phyloP scores from a whole-genome alignment of 2,888 invertebrate species.

The Patella depressa region DNA sequence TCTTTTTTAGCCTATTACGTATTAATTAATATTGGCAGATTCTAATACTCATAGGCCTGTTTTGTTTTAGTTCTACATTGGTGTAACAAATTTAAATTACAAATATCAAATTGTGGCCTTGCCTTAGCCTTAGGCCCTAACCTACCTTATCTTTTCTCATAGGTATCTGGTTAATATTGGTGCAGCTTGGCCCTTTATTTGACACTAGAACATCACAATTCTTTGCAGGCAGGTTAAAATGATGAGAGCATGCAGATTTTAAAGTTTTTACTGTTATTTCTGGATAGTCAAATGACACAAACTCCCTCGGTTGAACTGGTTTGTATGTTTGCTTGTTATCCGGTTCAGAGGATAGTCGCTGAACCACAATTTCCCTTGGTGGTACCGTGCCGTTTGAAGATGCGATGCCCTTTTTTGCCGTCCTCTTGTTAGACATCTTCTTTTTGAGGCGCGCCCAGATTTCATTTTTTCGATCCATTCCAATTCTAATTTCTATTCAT shows the following conservation, averaged over 20 bases:
- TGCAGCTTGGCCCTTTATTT: background rate
- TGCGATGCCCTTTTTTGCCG: too few relatives aligned
- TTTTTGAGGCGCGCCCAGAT: too few relatives aligned
- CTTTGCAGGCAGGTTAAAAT: background rate
- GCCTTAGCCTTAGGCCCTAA: background rate
- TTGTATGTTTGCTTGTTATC: background rate
- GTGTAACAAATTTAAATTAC: too few relatives aligned
- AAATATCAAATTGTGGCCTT: too few relatives aligned
- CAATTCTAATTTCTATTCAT: too few relatives aligned
- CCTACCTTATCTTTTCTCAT: background rate
- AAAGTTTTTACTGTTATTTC: background rate
- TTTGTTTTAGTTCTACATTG: too few relatives aligned
- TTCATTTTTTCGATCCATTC: too few relatives aligned
- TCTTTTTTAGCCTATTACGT: too few relatives aligned
- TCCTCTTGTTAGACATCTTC: too few relatives aligned
- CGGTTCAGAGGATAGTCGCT: background rate
- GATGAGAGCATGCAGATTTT: background rate
- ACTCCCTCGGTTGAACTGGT: background rate
- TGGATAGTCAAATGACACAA: background rate
- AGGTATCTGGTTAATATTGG: background rate
- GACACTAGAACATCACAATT: background rate
- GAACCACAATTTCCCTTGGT: background rate
- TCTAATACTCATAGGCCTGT: too few relatives aligned
- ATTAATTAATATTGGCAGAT: too few relatives aligned
- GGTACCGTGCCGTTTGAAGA: background rate